Base-by-base conservation (phyloP, 2,888 invertebrate species). In the Incurvaria masculella region DNA sequence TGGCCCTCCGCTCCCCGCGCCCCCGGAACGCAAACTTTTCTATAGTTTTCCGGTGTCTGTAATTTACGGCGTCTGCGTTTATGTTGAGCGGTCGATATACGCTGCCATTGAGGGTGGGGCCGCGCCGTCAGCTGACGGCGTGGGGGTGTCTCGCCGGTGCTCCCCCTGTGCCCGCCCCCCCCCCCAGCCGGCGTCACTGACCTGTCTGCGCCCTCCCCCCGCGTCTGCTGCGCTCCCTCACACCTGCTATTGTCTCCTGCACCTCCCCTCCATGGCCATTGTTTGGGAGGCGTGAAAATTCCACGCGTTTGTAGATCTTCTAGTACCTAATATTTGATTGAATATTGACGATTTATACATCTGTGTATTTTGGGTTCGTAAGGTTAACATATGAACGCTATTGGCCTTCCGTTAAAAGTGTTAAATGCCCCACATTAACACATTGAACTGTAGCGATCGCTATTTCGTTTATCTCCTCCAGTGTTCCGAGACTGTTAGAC, bases 121-220 rank as follows among this genome's bases (percentile, higher is more conserved):
- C 42, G 27, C n/a, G n/a, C n/a, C 17, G 23, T 21, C 44, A 38
- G 38, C 53, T 51, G 49, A 51, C 49, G 49, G 49, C 53, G 49
- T 42, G 47, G 33, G 42, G 42, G 49, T 42, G 43, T 59, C 59
- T 55, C 58, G 58, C 53, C 52, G 53, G 49, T 40, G 42, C 18
- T 33, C 21, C 47, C 39, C 21, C 47, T 49, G 48, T 51, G 41
- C 44, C 46, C 42, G 38, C 38, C 42, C 41, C 21, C 47, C 39
- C 21, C 47, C 50, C 49, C 52, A 41, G 42, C 46, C 42, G 38
- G 39, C 42, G 42, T 51, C 52, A 41, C 50, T 45, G 27, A 43
- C 8, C 4, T 49, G 48, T 23, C 38, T 42, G 23, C 38, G 38
- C 46, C 16, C 39, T 20, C 46, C 16, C 19, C 42, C 18, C 18